Evolutionary conservation across 2,797 vertebrate species (phyloP), one percentile per base, ranked within the genome.

Genomic region (Dipus sagitta): DNA sequence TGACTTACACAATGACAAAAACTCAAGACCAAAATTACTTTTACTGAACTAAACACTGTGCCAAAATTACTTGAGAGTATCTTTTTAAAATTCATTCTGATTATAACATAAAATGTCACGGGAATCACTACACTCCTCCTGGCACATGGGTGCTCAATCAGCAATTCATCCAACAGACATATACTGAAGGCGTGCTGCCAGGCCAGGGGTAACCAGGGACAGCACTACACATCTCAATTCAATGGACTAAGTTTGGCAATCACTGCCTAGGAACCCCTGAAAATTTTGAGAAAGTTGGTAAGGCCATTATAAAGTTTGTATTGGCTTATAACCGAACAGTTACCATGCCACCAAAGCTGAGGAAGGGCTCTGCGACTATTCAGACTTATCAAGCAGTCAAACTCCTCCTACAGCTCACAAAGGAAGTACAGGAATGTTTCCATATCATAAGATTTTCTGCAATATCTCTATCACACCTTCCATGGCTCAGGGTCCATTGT

Each of bases 1-100:
- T 75, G 2, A 68, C 64, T 72, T 87, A 71, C 0, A 21, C 54
- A 81, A 62, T 24, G 30, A 60, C 42, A 84, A 89, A 93, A 95
- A 77, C 78, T 92, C 70, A 82, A 94, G 34, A 80, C 34, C 86
- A 91, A 83, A 96, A 85, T 82, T 20, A 38, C 85, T 38, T 81
- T 74, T 60, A 76, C 47, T 82, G 28, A 85, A 75, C 13, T 42
- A 32, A 32, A 62, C 34, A 93, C 24, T 71, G 60, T 47, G 79
- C 77, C 62, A 87, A 87, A 85, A 91, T 67, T 28, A 60, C 67
- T 67, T 92, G 65, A 54, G 23, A 60, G 70, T n/a, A 86, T 88
- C 83, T 47, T 85, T 60, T 62, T 92, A 67, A 86, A 92, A 32
- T 89, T 88, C 65, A 77, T 18, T 68, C 70, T 84, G 30, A 84